Evolutionary conservation across 2,888 invertebrate species (phyloP).

Genomic region (Caenorhabditis becei): DNA sequence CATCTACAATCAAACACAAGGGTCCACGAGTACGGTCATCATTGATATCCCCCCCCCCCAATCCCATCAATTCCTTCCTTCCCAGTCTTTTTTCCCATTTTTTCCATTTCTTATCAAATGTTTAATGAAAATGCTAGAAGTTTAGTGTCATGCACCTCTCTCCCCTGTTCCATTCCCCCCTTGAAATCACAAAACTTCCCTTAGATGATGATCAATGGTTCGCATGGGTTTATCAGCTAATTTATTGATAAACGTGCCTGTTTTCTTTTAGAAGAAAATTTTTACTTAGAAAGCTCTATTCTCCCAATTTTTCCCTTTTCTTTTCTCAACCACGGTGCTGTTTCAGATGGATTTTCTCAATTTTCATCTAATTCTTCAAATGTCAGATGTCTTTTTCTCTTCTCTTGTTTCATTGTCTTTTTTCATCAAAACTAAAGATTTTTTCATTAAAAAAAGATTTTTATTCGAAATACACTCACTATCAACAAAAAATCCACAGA

Average conservation of each 20-base stretch:
- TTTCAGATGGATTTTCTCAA: conserved; percentile 1
- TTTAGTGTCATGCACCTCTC: conserved; percentile 26
- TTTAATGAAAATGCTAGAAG: not conserved
- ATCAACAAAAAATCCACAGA: conserved; percentile 46
- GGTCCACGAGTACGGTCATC: conserved; percentile 50
- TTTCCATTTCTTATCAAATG: not conserved
- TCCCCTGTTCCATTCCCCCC: conserved; percentile 30
- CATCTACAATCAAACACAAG: conserved; percentile 1
- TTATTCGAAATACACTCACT: conserved; percentile 40
- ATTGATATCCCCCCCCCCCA: conserved; percentile 5
- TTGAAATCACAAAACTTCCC: too few relatives aligned
- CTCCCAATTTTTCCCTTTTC: not conserved
- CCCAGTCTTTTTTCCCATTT: not conserved
- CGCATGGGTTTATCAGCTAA: conserved; percentile 46
- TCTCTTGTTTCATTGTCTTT: not conserved
- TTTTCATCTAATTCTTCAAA: not conserved
- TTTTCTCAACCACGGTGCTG: conserved; percentile 35
- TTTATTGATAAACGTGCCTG: conserved; percentile 47
- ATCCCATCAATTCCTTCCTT: conserved; percentile 2
- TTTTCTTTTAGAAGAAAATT: conserved; percentile 50
- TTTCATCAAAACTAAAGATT: not conserved
- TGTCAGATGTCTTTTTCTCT: too few relatives aligned
- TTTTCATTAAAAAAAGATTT: conserved; percentile 8
- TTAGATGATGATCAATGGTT: conserved; percentile 1
- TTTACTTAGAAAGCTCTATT: not conserved